These are phyloP conservation scores for Argopecten irradians DNA, from an alignment of 1,140 invertebrate genomes.

Conservation along the genomic window DNA sequence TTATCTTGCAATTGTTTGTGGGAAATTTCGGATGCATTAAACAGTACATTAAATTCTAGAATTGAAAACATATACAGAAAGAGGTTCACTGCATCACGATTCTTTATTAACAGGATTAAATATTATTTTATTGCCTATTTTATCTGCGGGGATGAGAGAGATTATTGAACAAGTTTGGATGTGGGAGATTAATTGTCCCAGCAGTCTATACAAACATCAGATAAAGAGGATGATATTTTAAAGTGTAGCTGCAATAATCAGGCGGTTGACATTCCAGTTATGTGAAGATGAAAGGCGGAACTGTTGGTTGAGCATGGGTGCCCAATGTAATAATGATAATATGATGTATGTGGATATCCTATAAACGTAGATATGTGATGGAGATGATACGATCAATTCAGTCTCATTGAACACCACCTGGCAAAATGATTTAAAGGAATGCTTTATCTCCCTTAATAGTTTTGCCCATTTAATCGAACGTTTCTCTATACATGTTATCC, in stretches of 20 bases:
- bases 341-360: not conserved
- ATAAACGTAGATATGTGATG: not conserved
- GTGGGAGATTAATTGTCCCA: not conserved
- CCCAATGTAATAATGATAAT: not conserved
- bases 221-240: not conserved
- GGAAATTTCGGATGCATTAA: not conserved
- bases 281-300: not conserved
- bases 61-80: not conserved
- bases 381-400: not conserved
- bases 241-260: not conserved
- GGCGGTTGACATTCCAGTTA: not conserved
- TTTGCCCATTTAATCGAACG: too few relatives aligned
- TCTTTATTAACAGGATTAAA: not conserved
- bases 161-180: not conserved
- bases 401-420: not conserved
- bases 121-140: not conserved
- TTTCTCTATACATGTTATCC: not conserved
- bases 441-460: not conserved
- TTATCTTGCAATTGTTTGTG: not conserved
- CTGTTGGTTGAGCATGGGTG: not conserved
- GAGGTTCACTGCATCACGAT: not conserved
- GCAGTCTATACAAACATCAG: conserved; percentile 5
- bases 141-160: not conserved
- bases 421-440: not conserved
- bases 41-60: not conserved